Conservation (phyloP, 2,888 invertebrate species). For the Polylopha cassiicola region DNA sequence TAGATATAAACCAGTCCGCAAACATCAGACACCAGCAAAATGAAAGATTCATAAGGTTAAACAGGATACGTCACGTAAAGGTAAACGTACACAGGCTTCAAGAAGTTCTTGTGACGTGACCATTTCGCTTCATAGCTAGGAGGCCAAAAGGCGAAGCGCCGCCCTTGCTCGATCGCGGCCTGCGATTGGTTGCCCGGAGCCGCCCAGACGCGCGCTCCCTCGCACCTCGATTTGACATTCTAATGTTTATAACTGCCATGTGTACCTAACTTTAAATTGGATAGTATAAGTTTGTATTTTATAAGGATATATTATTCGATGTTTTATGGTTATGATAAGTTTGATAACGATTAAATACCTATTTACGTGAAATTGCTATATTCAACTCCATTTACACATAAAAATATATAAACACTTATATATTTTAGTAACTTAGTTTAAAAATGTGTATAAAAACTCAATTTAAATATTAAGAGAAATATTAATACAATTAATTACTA, state of each 20-base stretch:
- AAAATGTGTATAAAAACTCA: no score
- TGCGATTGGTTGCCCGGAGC: conserved; percentile 55
- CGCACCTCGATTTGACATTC: conserved; percentile 69
- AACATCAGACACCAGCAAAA: neutral
- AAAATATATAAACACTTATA: no score
- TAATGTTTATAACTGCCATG: conserved; percentile 61
- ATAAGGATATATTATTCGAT: no score
- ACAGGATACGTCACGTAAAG: conserved; percentile 24
- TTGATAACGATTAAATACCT: no score
- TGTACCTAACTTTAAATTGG: no score
- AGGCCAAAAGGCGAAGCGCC: conserved; percentile 54
- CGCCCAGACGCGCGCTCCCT: conserved; percentile 69
- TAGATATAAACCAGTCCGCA: neutral
- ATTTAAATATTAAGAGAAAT: no score
- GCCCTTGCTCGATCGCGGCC: conserved; percentile 48
- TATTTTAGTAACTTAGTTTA: no score
- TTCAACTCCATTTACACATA: no score
- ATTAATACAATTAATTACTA: no score
- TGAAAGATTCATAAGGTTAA: conserved; percentile 2
- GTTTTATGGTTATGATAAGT: no score
- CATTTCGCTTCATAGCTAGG: conserved; percentile 69
- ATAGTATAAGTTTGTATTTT: no score
- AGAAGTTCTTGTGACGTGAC: conserved; percentile 36
- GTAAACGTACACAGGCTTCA: conserved; percentile 30
- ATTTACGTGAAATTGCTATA: no score